These are phyloP conservation scores for Nycticebus coucang DNA, from an alignment of 2,113 vertebrate species.

Conservation along the genomic window DNA sequence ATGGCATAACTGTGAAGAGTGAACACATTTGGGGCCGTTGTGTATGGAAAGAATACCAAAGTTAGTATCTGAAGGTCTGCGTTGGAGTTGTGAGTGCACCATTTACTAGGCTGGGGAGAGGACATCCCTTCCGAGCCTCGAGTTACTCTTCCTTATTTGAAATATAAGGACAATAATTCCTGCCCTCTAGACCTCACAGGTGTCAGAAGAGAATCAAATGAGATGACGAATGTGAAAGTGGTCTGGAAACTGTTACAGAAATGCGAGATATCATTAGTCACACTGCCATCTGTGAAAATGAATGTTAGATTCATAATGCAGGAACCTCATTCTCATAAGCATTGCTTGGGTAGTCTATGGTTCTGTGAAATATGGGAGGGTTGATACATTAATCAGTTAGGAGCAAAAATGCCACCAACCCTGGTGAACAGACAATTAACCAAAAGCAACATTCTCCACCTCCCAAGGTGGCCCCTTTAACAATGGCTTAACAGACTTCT, in stretches of 20 bases:
- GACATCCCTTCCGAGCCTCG: neutral
- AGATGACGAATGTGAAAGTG: constrained; percentile 68
- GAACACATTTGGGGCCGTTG: neutral
- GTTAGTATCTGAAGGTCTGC: neutral
- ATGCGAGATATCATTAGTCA: constrained; percentile 66
- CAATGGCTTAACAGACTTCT: constrained; percentile 49
- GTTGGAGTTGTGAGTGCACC: neutral
- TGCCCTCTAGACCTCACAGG: constrained; percentile 53
- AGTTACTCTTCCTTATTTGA: constrained; percentile 50
- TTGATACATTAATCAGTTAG: constrained; percentile 67
- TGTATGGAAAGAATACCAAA: constrained; percentile 21
- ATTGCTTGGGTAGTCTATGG: constrained; percentile 15
- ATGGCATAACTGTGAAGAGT: neutral
- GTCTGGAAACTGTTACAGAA: constrained; percentile 71
- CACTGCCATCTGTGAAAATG: constrained; percentile 73
- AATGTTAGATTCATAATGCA: constrained; percentile 69
- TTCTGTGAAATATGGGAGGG: constrained; percentile 44
- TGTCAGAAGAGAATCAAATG: constrained; percentile 65
- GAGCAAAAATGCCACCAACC: constrained; percentile 52
- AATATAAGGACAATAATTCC: constrained; percentile 59
- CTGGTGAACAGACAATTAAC: constrained; percentile 54
- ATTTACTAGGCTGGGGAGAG: neutral
- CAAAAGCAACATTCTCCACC: neutral
- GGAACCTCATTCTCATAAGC: constrained; percentile 56
- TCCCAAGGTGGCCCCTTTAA: constrained; percentile 53